Base-by-base conservation (phyloP, 2,113 vertebrate species). In the Neopipo cinnamomea region DNA sequence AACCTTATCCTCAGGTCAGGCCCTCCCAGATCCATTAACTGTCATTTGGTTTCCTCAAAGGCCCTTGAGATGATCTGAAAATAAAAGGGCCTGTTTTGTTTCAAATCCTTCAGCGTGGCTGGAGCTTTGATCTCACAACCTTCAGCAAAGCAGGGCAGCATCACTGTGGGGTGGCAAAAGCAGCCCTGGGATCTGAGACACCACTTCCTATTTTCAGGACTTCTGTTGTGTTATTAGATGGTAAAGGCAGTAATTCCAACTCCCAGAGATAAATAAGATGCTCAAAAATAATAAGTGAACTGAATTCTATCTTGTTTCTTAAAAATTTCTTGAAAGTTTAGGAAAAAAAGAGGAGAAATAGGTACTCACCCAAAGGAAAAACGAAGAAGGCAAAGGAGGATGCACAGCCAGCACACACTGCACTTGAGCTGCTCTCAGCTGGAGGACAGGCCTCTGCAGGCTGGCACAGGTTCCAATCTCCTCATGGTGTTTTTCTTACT, bases 21-120 rank as follows among this genome's bases (percentile, higher is more conserved):
- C 61, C n/a, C 33, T 94, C 53, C 52, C 86, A 28, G 35, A 83
- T 92, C 77, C 91, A 88, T 92, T 91, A 92, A 39, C 82, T 93
- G 78, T 81, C 90, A 68, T 66, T 96, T 82, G 70, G 65, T 94
- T 93, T 94, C 83, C 77, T 93, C 92, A 95, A 81, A 95, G 87
- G 79, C 74, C 88, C 79, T 96, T 88, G 78, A 93, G 77, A 81
- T 58, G 41, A 37, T 91, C 58, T 92, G 76, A 77, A 95, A 79
- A 58, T 49, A 59, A 52, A 96, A 93, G 65, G 62, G 46, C 37
- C 71, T 73, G 70, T 41, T 90, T 88, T 85, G 52, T 70, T 94
- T 96, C 68, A 79, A 65, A n/a, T 77, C 50, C 56, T 79, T 67
- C 58, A 83, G 52, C 18, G 8, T 6, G n/a, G 72, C 39, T 85